Percentiles rank a stretch among this genome's conserved stretches.
These are phyloP conservation scores for Halesus radiatus DNA, from an alignment of 1,140 invertebrate species.

Conservation along the genomic window DNA sequence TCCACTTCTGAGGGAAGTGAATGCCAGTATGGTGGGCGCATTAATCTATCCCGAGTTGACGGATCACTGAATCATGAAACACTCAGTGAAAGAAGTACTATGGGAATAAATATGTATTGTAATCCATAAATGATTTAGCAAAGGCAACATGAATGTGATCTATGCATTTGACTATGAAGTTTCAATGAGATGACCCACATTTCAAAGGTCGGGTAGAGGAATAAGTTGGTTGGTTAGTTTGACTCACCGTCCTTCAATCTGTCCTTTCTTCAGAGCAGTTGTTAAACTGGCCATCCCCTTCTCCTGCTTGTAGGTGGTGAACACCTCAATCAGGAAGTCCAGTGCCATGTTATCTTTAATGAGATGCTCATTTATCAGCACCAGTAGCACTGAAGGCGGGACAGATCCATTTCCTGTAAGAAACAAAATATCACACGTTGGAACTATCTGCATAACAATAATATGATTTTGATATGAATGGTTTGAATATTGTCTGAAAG, in stretches of 20 bases:
- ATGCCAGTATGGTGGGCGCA: slow-evolving; percentile 44
- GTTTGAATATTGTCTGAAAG: slow-evolving; percentile 29
- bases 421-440: background rate
- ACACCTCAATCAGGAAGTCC: slow-evolving; percentile 93
- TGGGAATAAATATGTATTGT: too few species aligned
- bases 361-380: slow-evolving; percentile 91
- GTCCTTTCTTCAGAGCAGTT: slow-evolving; percentile 88
- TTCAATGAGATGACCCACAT: background rate
- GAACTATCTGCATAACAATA: background rate
- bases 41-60: slow-evolving; percentile 10
- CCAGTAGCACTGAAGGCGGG: slow-evolving; percentile 85
- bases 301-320: slow-evolving; percentile 91
- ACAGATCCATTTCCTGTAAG: slow-evolving; percentile 84
- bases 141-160: too few species aligned
- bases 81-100: slow-evolving; percentile 3
- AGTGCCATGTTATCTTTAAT: slow-evolving; percentile 95
- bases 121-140: too few species aligned
- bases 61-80: slow-evolving; percentile 10
- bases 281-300: slow-evolving; percentile 89
- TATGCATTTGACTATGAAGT: background rate
- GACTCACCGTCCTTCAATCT: slow-evolving; percentile 83
- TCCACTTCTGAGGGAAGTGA: slow-evolving; percentile 30
- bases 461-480: background rate
- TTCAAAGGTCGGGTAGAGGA: background rate
- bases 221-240: background rate